These are phyloP conservation scores for Neopelma chrysocephalum DNA, from an alignment of 2,797 vertebrate genomes.

Conservation along the genomic window DNA sequence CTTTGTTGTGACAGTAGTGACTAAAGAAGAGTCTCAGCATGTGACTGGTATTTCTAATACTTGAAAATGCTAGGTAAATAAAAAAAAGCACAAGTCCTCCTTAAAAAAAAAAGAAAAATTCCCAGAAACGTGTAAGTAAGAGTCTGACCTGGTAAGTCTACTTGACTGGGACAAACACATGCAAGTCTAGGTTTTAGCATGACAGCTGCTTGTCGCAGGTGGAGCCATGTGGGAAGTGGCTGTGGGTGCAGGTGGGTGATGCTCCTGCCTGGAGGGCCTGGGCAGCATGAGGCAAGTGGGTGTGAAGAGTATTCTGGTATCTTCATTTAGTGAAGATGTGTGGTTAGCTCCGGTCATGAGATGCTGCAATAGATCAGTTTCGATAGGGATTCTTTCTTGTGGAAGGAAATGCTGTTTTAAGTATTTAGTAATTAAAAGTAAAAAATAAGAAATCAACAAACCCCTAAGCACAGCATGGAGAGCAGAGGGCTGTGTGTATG, in stretches of 20 bases:
- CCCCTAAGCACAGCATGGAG: fast-evolving
- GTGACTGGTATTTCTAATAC: background rate
- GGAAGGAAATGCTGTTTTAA: background rate
- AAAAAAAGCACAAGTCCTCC: background rate
- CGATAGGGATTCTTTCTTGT: background rate
- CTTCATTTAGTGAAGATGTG: background rate
- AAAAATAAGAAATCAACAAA: too few relatives aligned
- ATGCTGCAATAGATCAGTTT: background rate
- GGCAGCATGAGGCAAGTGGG: fast-evolving
- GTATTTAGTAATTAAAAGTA: background rate
- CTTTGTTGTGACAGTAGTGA: background rate
- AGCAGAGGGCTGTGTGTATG: background rate
- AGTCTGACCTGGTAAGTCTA: background rate
- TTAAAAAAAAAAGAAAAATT: background rate
- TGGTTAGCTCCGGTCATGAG: background rate
- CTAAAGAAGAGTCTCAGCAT: background rate
- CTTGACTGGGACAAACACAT: background rate
- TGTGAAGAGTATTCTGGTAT: background rate
- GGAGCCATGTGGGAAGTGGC: background rate
- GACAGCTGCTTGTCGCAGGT: background rate
- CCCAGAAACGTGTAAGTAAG: background rate
- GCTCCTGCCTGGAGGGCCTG: background rate
- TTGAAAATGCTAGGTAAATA: background rate
- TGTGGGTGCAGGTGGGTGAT: background rate
- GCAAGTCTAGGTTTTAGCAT: background rate